Evolutionary conservation across 2,113 vertebrate species (phyloP).

Genomic region (Psephotus haematonotus): DNA sequence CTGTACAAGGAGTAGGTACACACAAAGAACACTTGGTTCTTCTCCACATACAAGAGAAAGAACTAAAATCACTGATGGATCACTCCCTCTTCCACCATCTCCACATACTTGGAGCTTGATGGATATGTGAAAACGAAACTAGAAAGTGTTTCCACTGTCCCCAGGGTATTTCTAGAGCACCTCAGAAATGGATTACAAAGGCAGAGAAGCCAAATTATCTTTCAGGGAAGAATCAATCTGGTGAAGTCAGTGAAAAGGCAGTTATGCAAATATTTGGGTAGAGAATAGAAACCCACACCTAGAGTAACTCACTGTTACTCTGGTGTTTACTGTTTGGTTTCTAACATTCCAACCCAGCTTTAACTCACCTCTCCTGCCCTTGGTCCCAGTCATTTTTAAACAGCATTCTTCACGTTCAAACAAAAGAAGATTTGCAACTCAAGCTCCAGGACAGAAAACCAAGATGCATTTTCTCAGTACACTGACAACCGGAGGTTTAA

Average conservation of each 20-base stretch:
- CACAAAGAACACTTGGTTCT: not conserved
- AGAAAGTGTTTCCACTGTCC: not conserved
- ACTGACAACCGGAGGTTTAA: rapidly evolving
- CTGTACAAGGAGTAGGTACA: not conserved
- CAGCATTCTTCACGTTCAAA: not conserved
- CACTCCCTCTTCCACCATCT: not conserved
- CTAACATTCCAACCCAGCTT: not conserved
- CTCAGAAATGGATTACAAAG: not conserved
- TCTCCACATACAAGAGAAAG: not conserved
- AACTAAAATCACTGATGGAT: not conserved
- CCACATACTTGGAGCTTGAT: not conserved
- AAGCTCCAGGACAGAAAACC: not conserved
- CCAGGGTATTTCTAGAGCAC: not conserved
- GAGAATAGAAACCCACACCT: not conserved
- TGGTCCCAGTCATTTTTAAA: not conserved
- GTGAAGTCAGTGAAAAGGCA: not conserved
- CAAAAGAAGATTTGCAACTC: not conserved
- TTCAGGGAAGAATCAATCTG: not conserved
- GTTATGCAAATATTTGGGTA: not conserved
- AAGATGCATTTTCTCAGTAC: not conserved
- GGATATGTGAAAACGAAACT: not conserved
- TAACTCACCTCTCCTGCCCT: not conserved
- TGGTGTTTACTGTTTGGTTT: not conserved
- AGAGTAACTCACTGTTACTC: not conserved
- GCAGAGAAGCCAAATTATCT: not conserved